Conservation (phyloP, 2,888 invertebrate genomes). For the Drosophila flavopinicola region DNA sequence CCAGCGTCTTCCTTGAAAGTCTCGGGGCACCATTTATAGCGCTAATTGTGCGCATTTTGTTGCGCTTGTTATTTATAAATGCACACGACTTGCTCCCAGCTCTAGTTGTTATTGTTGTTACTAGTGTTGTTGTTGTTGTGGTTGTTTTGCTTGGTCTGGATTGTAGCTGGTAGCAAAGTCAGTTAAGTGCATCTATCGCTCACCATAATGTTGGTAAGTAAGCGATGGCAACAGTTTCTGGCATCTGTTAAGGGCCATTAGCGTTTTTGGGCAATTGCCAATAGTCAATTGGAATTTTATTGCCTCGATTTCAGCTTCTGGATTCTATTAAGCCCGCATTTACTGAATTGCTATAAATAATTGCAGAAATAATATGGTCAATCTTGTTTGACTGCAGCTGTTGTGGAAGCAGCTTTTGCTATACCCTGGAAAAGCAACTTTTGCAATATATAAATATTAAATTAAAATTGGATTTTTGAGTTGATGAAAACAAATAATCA, state of each 20-base stretch:
- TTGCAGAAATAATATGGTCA: background rate
- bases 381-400: background rate
- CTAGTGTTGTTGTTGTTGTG: conserved; percentile 8
- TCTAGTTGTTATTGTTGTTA: background rate
- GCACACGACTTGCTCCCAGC: conserved; percentile 48
- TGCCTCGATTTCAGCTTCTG: conserved; percentile 3
- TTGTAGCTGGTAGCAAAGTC: background rate
- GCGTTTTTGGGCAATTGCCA: conserved; percentile 46
- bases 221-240: conserved; percentile 16
- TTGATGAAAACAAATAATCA: background rate
- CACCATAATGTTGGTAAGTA: background rate
- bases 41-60: conserved; percentile 74
- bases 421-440: conserved; percentile 8
- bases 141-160: conserved; percentile 11
- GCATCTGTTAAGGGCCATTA: conserved; percentile 53
- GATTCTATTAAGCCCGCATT: conserved; percentile 26
- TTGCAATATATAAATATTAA: background rate
- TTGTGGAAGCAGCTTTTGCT: background rate
- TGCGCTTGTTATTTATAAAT: conserved; percentile 73
- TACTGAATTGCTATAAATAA: conserved; percentile 16
- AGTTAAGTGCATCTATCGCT: conserved; percentile 23
- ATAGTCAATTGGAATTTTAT: conserved; percentile 27
- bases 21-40: conserved; percentile 68
- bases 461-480: too few species aligned
- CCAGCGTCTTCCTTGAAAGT: conserved; percentile 25